Conservation (phyloP, 2,888 invertebrate species). For the Cosmopolites sordidus region DNA sequence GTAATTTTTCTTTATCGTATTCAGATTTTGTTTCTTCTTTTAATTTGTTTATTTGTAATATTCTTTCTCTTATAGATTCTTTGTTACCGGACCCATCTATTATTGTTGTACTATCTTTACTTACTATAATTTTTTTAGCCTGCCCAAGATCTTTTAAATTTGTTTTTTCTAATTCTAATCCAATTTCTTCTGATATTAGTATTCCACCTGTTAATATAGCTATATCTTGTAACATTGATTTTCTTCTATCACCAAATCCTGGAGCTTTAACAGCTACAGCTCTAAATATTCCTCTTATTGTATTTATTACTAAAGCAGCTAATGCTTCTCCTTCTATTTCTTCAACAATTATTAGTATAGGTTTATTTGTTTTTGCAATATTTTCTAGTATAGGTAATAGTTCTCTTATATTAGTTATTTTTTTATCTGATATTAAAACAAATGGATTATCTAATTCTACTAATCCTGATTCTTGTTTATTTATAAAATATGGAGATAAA, state of each 20-base stretch:
- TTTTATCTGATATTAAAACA: background rate
- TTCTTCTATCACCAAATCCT: background rate
- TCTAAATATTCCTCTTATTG: background rate
- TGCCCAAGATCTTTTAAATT: background rate
- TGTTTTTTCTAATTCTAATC: background rate
- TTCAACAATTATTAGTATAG: background rate
- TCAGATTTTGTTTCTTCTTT: background rate
- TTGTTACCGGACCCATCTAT: background rate
- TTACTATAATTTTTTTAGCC: background rate
- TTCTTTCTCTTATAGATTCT: background rate
- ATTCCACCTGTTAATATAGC: background rate
- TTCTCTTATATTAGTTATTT: background rate
- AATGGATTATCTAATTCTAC: background rate
- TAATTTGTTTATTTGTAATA: background rate
- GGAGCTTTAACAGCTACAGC: background rate
- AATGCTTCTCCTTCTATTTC: background rate
- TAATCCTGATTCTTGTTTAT: too few species aligned
- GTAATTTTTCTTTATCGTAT: constrained; percentile 1
- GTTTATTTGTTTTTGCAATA: background rate
- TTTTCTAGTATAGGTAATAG: background rate
- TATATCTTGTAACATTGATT: background rate
- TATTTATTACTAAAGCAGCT: background rate
- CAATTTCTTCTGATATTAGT: background rate
- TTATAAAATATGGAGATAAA: constrained; percentile 37
- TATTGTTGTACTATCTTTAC: background rate